Base-by-base conservation (phyloP, 2,797 vertebrate genomes). In the Dicrostonyx torquatus region DNA sequence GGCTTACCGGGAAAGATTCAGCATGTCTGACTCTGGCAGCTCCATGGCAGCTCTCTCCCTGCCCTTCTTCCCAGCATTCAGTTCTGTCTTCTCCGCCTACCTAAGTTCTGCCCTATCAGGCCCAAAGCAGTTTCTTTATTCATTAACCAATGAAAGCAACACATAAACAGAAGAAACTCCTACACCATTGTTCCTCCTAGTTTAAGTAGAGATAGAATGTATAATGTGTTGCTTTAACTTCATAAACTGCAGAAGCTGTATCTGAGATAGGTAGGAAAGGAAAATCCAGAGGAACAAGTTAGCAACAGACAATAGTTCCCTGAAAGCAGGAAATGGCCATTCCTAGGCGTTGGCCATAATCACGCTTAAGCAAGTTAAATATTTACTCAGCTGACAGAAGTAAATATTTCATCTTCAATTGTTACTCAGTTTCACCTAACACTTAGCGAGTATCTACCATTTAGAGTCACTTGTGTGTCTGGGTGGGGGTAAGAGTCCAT, bases 351-450 rank as follows among this genome's bases (percentile, higher is more conserved):
- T 3, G 60, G 40, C 66, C 80, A 37, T 64, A 95, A 58, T 78
- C 89, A 82, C 11, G 8, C 31, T 50, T 75, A 85, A 96, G 37
- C 37, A 94, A 94, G 82, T 92, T 91, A 93, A 96, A 93, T 90
- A 96, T 97, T 96, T 90, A 78, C 91, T 91, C 78, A 73, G 40
- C 85, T 95, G 84, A 60, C 89, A 85, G 78, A n/a, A 70, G 73
- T 85, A 90, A 94, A 90, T 77, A 80, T 82, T 85, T 60, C 73
- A 79, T 66, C 92, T 95, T 84, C 60, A 85, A 94, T 90, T 73
- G 37, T 89, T 89, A 93, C 31, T 48, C 48, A 50, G n/a, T 76
- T 85, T 85, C 90, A 50, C 50, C 15, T 66, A 75, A 31, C 48
- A 88, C 58, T 96, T 94, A 80, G 22, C 43, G 73, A 53, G 29